These are phyloP conservation scores for Chrysoperla carnea DNA, from an alignment of 1,140 invertebrate genomes.

Conservation along the genomic window DNA sequence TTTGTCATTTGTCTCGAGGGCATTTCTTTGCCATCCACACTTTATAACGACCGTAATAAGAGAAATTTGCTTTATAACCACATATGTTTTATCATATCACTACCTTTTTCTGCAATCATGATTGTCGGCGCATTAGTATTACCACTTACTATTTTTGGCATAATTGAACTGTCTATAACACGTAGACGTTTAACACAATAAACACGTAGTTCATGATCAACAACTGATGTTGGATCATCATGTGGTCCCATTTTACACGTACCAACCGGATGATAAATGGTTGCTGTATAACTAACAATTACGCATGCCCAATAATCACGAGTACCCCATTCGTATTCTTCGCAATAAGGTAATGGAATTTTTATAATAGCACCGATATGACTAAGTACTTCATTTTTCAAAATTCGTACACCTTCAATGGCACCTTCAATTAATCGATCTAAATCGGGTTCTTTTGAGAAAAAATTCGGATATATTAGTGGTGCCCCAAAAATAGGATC, in stretches of 20 bases:
- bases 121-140: conserved; percentile 46
- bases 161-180: conserved; percentile 22
- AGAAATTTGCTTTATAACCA: too few relatives aligned
- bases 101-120: conserved; percentile 51
- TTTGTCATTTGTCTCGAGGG: too few relatives aligned
- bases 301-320: conserved; percentile 35
- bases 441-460: conserved; percentile 34
- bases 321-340: conserved; percentile 16
- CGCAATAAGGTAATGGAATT: conserved; percentile 22
- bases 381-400: conserved; percentile 26
- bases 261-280: conserved; percentile 30
- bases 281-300: conserved; percentile 20
- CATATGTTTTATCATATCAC: conserved; percentile 38
- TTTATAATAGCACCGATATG: conserved; percentile 19
- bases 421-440: conserved; percentile 30
- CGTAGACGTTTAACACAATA: conserved; percentile 19
- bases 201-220: conserved; percentile 19
- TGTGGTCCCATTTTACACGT: conserved; percentile 41
- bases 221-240: conserved; percentile 18
- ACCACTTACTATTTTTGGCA: conserved; percentile 33
- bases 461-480: conserved; percentile 45
- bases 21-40: too few relatives aligned
- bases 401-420: conserved; percentile 25
- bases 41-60: too few relatives aligned
- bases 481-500: conserved; percentile 39